These are phyloP conservation scores for Heliconius hortense DNA, from an alignment of 2,888 invertebrate species.

Conservation along the genomic window DNA sequence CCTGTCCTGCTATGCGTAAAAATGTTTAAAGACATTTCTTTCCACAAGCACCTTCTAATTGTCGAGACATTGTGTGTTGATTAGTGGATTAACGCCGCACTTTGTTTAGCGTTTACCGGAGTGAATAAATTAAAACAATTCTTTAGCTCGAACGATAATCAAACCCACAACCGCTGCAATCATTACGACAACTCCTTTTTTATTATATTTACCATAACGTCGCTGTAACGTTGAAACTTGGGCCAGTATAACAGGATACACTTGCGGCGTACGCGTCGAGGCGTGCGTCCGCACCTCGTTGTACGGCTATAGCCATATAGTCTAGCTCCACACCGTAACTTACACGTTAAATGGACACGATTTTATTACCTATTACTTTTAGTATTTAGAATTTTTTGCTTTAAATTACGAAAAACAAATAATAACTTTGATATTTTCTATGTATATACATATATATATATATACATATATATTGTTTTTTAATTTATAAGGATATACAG, in stretches of 20 bases:
- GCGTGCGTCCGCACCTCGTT: slow-evolving; percentile 35
- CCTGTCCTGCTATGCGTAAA: neutral
- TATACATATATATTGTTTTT: no score
- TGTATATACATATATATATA: no score
- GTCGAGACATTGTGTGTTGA: no score
- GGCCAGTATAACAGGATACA: slow-evolving; percentile 31
- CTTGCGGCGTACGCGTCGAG: slow-evolving; percentile 35
- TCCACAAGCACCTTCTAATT: no score
- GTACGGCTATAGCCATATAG: neutral
- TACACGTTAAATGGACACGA: slow-evolving; percentile 3
- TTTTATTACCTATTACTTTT: neutral
- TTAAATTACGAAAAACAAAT: neutral
- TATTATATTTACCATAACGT: neutral
- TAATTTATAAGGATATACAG: no score
- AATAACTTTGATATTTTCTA: no score
- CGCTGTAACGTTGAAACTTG: slow-evolving; percentile 22
- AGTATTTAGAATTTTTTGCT: neutral
- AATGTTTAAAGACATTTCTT: no score
- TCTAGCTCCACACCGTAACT: neutral
- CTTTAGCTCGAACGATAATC: no score
- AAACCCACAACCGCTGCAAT: no score
- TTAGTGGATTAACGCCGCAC: no score
- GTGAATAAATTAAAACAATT: no score
- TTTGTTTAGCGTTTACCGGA: no score
- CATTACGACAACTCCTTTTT: neutral